A percentile compares a stretch with the other conserved stretches of the same genome.
These are phyloP conservation scores for Nymphalis polychloros DNA, from an alignment of 2,888 invertebrate species.

Conservation along the genomic window DNA sequence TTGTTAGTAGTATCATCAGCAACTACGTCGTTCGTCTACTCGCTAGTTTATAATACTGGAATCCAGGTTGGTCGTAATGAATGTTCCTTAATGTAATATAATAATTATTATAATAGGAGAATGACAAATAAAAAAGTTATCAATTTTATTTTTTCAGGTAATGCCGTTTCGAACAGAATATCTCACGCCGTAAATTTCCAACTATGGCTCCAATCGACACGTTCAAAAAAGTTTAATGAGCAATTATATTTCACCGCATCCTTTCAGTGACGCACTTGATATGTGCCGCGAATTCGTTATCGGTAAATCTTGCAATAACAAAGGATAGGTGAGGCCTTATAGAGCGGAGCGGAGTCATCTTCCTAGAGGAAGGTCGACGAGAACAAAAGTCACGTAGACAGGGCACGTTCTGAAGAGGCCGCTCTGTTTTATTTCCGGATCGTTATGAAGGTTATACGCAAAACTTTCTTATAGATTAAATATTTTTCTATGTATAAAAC, in stretches of 20 bases:
- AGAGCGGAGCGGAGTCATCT: slow-evolving; percentile 46
- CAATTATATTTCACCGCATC: slow-evolving; percentile 46
- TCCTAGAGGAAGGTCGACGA: slow-evolving; percentile 52
- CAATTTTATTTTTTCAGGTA: not conserved
- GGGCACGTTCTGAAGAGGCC: slow-evolving; percentile 27
- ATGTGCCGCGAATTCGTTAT: slow-evolving; percentile 50
- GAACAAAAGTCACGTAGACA: slow-evolving; percentile 49
- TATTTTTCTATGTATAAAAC: no score
- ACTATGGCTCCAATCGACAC: not conserved
- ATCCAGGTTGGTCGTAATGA: no score
- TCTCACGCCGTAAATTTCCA: not conserved
- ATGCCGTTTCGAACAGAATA: not conserved
- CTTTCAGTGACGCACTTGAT: slow-evolving; percentile 42
- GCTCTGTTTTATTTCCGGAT: slow-evolving; percentile 40
- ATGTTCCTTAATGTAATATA: no score
- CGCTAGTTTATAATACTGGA: no score
- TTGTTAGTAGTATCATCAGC: no score
- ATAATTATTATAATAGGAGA: no score
- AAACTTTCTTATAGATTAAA: not conserved
- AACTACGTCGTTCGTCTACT: no score
- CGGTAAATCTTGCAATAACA: slow-evolving; percentile 43
- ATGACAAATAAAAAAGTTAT: not conserved
- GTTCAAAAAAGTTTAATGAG: slow-evolving; percentile 40
- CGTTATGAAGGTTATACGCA: slow-evolving; percentile 14
- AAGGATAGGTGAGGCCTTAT: slow-evolving; percentile 45